These are phyloP conservation scores for Apis cerana DNA, from an alignment of 1,140 invertebrate genomes.

Conservation along the genomic window DNA sequence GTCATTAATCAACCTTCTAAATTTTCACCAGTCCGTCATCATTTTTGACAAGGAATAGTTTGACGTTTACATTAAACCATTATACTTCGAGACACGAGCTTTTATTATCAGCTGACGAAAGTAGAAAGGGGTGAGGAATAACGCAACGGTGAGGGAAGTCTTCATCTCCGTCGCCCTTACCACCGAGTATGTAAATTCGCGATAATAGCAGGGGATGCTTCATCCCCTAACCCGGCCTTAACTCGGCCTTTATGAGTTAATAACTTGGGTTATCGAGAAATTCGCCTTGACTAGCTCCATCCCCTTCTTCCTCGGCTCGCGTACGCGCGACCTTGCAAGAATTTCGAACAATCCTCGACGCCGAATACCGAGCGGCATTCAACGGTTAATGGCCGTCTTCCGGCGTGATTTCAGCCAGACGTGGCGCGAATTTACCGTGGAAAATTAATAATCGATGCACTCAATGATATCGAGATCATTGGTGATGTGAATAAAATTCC, in stretches of 20 bases:
- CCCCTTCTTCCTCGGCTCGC: background rate
- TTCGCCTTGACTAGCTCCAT: conserved; percentile 66
- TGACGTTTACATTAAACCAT: conserved; percentile 78
- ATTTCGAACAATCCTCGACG: conserved; percentile 55
- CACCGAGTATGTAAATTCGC: conserved; percentile 77
- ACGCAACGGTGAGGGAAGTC: conserved; percentile 9
- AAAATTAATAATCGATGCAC: conserved; percentile 6
- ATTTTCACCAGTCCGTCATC: conserved; percentile 1
- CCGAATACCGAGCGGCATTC: conserved; percentile 46
- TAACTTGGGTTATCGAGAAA: conserved; percentile 80
- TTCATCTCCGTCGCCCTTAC: conserved; percentile 62
- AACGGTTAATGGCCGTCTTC: conserved; percentile 36
- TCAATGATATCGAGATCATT: background rate
- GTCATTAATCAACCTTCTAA: conserved; percentile 27
- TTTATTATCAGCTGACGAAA: conserved; percentile 69
- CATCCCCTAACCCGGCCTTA: conserved; percentile 69
- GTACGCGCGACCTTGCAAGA: conserved; percentile 38
- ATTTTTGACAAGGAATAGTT: conserved; percentile 56
- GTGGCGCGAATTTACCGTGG: conserved; percentile 8
- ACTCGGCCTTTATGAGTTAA: conserved; percentile 79
- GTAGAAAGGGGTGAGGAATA: background rate
- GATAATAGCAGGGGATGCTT: conserved; percentile 75
- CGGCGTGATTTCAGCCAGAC: conserved; percentile 28
- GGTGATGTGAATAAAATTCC: background rate
- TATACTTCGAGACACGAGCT: conserved; percentile 73